A percentile compares a stretch with the other conserved stretches of the same genome.
Evolutionary conservation across 1,140 invertebrate species (phyloP).

Genomic region (Laupala kohalensis): DNA sequence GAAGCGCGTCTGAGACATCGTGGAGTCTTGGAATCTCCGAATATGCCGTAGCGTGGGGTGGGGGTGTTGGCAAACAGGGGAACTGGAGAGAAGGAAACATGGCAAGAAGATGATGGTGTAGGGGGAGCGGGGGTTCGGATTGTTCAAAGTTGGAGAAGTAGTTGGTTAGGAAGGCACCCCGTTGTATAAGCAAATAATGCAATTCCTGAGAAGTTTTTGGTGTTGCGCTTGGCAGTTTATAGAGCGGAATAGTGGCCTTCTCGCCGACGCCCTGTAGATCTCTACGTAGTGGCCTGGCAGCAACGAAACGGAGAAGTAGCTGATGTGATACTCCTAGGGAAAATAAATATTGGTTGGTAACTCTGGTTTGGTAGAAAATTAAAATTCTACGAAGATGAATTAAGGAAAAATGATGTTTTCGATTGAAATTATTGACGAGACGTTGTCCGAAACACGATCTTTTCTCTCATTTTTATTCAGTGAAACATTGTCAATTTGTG

Average conservation of each 20-base stretch:
- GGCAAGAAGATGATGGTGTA: too few relatives aligned
- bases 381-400: too few relatives aligned
- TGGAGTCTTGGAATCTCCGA: not conserved
- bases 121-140: not conserved
- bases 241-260: not conserved
- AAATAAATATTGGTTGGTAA: too few relatives aligned
- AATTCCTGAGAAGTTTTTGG: not conserved
- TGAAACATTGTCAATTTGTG: too few relatives aligned
- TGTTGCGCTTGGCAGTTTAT: not conserved
- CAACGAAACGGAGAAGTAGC: too few relatives aligned
- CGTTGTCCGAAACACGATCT: too few relatives aligned
- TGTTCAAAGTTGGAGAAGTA: not conserved
- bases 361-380: too few relatives aligned
- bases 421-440: too few relatives aligned
- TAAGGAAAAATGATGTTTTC: too few relatives aligned
- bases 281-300: too few relatives aligned
- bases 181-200: not conserved
- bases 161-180: not conserved
- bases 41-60: not conserved
- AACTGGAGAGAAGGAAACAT: not conserved
- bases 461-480: too few relatives aligned
- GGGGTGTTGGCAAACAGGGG: not conserved
- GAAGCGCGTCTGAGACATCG: not conserved
- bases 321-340: too few relatives aligned
- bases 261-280: not conserved